Evolutionary conservation across 2,113 vertebrate genomes (phyloP), one percentile per base, ranked within the genome.

Genomic region (Tautogolabrus adspersus): DNA sequence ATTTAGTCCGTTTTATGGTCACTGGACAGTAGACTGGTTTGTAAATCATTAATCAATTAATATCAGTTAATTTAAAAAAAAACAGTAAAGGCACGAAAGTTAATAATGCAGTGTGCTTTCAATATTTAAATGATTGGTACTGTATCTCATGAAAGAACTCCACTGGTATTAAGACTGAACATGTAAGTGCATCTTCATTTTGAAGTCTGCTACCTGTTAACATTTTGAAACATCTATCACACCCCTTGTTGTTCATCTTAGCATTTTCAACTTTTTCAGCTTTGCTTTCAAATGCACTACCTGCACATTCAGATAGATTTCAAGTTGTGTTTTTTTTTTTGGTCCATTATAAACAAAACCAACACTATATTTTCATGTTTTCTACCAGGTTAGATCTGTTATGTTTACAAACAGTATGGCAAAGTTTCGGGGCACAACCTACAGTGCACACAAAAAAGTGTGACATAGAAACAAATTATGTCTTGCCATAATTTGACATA

Each of bases 71-170:
- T 75, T 75, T 6, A 82, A 68, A 52, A 67, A 81, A 74, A 16
- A 16, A 26, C 26, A 64, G 55, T 26, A 22, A 62, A 75, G 19
- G 37, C 67, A 52, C 77, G 79, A 78, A 88, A 75, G 56, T 54
- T 30, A 68, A 52, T 40, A 49, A 66, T 72, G 60, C 46, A 10
- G 54, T 66, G 46, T 84, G 62, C 66, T 73, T 2, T 75, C 56
- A 72, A 58, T 57, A 77, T 6, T 5, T 56, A 74, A 46, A 58
- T 6, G 65, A 58, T 26, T 40, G 37, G 68, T 79, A 10, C 56
- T 82, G 70, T 81, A 80, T 79, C 66, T 68, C n/a, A 70, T 63
- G 57, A 58, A 78, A 77, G 69, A 70, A 78, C 11, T 49, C 16
- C 51, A 23, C 34, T 68, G 65, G 75, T 80, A 68, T 44, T 61